These are phyloP conservation scores for Ictalurus punctatus DNA, from an alignment of 2,113 vertebrate genomes.

Conservation along the genomic window DNA sequence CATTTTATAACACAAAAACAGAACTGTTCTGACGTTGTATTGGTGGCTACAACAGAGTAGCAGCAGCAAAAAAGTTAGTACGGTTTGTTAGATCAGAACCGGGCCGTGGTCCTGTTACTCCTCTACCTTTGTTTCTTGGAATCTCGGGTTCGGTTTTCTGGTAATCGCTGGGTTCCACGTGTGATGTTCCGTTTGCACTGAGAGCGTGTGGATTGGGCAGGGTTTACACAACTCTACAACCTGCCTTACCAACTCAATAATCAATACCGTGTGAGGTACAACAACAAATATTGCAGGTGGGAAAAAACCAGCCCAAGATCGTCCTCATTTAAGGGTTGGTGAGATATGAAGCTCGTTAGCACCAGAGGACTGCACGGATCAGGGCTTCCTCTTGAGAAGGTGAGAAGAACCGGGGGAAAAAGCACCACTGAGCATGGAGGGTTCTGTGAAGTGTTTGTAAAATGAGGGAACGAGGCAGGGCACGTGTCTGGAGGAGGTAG, in stretches of 20 bases:
- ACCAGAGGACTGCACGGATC: constrained; percentile 72
- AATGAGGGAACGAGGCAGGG: background rate
- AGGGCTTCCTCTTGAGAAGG: constrained; percentile 45
- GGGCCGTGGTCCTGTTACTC: constrained; percentile 23
- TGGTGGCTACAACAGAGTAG: constrained; percentile 77
- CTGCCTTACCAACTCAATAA: constrained; percentile 52
- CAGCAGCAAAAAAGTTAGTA: constrained; percentile 77
- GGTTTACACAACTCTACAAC: constrained; percentile 55
- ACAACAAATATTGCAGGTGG: constrained; percentile 56
- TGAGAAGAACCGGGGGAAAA: constrained; percentile 44
- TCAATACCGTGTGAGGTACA: constrained; percentile 78
- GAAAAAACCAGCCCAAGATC: constrained; percentile 43
- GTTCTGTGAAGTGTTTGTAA: constrained; percentile 9
- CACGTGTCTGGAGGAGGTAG: constrained; percentile 67
- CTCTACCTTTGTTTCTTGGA: constrained; percentile 39
- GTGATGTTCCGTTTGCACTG: constrained; percentile 69
- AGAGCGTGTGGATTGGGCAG: background rate
- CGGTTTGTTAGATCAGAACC: constrained; percentile 57
- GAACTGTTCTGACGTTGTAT: constrained; percentile 64
- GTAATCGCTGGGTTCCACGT: background rate
- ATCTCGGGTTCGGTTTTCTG: constrained; percentile 7
- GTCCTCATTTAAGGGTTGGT: background rate
- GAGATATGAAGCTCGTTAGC: constrained; percentile 56
- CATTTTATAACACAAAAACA: constrained; percentile 49
- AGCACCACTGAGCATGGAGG: constrained; percentile 58